A percentile compares a stretch with the other conserved stretches of the same genome.
phyloP scores from a whole-genome alignment of 2,888 invertebrate species.

The Netelia fuscicornis region DNA sequence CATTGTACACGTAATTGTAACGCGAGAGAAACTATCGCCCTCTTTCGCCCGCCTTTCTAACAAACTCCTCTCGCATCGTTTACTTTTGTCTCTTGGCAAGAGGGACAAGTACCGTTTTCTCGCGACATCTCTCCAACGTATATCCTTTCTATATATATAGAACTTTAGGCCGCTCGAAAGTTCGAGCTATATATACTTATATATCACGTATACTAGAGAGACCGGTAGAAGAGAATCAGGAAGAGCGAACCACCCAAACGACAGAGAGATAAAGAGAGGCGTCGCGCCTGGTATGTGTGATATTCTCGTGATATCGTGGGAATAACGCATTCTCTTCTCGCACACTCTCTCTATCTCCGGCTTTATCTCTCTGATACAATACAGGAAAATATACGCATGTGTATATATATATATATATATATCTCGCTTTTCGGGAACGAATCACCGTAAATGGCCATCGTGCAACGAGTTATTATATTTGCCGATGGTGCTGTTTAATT shows the following conservation, averaged over 20 bases:
- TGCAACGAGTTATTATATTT: constrained; percentile 39
- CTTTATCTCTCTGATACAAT: constrained; percentile 3
- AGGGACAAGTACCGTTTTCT: constrained; percentile 53
- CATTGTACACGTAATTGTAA: constrained; percentile 56
- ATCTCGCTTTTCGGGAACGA: constrained; percentile 36
- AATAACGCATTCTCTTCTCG: constrained; percentile 51
- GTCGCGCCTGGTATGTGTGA: constrained; percentile 3
- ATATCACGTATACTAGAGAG: constrained; percentile 2
- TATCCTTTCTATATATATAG: not conserved
- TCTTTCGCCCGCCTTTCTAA: constrained; percentile 23
- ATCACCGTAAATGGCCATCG: constrained; percentile 49
- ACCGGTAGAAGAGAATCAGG: constrained; percentile 45
- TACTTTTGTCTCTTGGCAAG: constrained; percentile 41
- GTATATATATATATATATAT: constrained; percentile 41
- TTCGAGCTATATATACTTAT: constrained; percentile 10
- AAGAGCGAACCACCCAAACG: constrained; percentile 47
- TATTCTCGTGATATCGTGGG: constrained; percentile 61
- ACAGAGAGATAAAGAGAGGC: constrained; percentile 53
- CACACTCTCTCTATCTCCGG: constrained; percentile 5
- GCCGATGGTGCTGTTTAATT: constrained; percentile 49
- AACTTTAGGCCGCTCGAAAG: constrained; percentile 16
- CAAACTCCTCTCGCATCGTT: constrained; percentile 30
- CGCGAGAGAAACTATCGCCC: constrained; percentile 23
- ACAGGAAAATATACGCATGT: constrained; percentile 14
- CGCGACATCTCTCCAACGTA: constrained; percentile 4